Evolutionary conservation across 2,888 invertebrate genomes (phyloP).

Genomic region (Fragum whitleyi): DNA sequence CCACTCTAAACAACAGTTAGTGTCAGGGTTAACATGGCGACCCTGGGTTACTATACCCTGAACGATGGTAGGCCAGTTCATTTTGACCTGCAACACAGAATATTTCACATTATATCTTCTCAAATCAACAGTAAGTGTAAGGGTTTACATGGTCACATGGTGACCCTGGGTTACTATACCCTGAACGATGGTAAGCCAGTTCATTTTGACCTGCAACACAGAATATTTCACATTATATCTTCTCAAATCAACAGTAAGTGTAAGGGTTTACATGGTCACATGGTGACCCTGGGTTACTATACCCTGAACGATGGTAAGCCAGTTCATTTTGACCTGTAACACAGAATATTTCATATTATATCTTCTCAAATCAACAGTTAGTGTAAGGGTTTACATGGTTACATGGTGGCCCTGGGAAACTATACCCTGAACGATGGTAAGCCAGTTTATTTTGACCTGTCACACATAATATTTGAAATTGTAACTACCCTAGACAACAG

Average conservation of each 20-base stretch:
- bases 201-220: conserved; percentile 61
- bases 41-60: conserved; percentile 71
- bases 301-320: conserved; percentile 62
- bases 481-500: neutral
- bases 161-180: conserved; percentile 70
- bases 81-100: conserved; percentile 56
- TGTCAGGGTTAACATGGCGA: conserved; percentile 64
- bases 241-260: conserved; percentile 20
- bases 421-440: conserved; percentile 65
- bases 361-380: conserved; percentile 7
- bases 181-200: conserved; percentile 62
- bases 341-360: neutral
- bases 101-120: neutral
- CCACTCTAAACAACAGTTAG: conserved; percentile 67
- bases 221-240: neutral
- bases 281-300: conserved; percentile 70
- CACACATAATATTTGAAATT: neutral
- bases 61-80: conserved; percentile 66
- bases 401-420: conserved; percentile 69
- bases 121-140: conserved; percentile 21
- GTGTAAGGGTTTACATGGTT: conserved; percentile 63
- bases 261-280: conserved; percentile 64
- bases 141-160: conserved; percentile 67
- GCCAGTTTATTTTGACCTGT: conserved; percentile 67
- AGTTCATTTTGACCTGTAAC: conserved; percentile 65